Percentiles rank a stretch among this genome's conserved stretches.
Evolutionary conservation across 1,140 invertebrate genomes (phyloP).

Genomic region (Formica selysi): DNA sequence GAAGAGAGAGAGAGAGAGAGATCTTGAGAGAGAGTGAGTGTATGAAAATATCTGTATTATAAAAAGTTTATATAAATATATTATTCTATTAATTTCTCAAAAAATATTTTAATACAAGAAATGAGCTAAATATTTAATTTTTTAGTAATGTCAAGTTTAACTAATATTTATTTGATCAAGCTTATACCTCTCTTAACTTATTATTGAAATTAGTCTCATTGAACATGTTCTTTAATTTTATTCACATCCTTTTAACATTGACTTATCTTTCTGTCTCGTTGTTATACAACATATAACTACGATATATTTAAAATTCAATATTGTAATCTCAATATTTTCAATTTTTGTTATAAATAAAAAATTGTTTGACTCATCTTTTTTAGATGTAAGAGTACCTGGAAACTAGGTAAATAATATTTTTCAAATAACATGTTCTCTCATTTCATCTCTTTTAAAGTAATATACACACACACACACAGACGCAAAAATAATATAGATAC

Average conservation of each 20-base stretch:
- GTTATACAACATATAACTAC: not conserved
- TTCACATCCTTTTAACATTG: slow-evolving; percentile 8
- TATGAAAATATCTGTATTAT: not conserved
- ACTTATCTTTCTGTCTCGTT: slow-evolving; percentile 5
- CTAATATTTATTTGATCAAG: too few relatives aligned
- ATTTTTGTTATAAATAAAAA: too few relatives aligned
- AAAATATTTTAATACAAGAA: not conserved
- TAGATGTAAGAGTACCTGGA: not conserved
- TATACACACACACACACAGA: too few relatives aligned
- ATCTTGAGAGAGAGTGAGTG: not conserved
- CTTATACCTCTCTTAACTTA: not conserved
- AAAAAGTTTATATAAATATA: not conserved
- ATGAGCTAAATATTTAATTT: not conserved
- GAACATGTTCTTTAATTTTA: not conserved
- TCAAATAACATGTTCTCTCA: not conserved
- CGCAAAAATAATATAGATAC: not conserved
- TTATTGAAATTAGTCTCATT: not conserved
- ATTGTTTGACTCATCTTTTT: not conserved
- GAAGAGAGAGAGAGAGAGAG: not conserved
- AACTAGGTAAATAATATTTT: not conserved
- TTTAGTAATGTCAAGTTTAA: not conserved
- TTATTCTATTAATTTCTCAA: not conserved
- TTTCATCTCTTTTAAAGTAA: not conserved
- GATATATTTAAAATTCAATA: slow-evolving; percentile 18
- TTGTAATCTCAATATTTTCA: not conserved